Base-by-base conservation (phyloP, 2,797 vertebrate genomes). In the Chelon auratus region DNA sequence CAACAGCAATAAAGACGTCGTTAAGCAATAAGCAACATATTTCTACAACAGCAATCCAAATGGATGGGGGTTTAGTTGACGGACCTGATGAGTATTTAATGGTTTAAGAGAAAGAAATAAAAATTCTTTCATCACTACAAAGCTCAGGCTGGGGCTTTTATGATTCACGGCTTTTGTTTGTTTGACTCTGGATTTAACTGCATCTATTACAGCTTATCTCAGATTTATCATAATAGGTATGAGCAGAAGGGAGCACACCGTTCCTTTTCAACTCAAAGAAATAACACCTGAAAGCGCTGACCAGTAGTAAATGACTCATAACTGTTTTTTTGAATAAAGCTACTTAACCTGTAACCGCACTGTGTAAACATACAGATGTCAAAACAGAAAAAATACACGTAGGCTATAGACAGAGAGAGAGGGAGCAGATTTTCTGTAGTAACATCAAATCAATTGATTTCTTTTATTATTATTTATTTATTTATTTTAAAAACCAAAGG, bases 401-500 rank as follows among this genome's bases (percentile, higher is more conserved):
- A 40, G 11, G 11, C 7, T 39, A 9, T 10, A 40, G 10, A 51
- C 39, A 5, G 10, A 45, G n/a, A 20, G 68, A 20, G 65, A 30
- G 1, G 62, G 9, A n/a, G 9, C 37, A 45, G 24, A 2, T 37
- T 47, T 15, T 40, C 13, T 55, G 14, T 40, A 10, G 48, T 56
- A 54, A 18, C 15, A 77, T 55, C 0, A 61, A 75, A 64, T 76
- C 40, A 59, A 60, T 63, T 18, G 30, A 22, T 22, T 26, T 26
- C 4, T 26, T 1, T 26, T 26, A 26, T 26, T 26, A 26, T 24
- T 24, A 24, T 24, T 2, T 24, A 24, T 26, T 26, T 26, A 30
- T 59, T 43, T 51, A 30, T 59, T 43, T 51, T 14, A 2, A 20
- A 40, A 6, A 33, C 30, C 4, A 39, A 51, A 61, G 40, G 45